Conservation (phyloP, 2,888 invertebrate genomes). For the Brenthis ino region DNA sequence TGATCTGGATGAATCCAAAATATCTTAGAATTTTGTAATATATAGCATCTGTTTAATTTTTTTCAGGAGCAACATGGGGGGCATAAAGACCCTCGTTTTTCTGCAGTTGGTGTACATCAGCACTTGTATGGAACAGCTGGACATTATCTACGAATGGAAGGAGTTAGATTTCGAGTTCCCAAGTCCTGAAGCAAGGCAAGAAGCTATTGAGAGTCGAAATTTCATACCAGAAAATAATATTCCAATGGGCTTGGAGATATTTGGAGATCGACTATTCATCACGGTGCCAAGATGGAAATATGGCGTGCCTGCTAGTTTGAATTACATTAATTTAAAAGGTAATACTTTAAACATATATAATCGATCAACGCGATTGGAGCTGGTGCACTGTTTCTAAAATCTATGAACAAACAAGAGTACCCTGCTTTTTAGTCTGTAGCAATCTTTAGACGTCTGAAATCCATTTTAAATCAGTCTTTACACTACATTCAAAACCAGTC, state of each 20-base stretch:
- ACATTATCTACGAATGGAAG: constrained; percentile 88
- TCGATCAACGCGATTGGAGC: too few species aligned
- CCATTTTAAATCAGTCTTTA: constrained; percentile 1
- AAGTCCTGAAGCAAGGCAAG: constrained; percentile 76
- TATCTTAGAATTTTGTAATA: not conserved
- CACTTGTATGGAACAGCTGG: constrained; percentile 84
- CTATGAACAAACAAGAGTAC: too few species aligned
- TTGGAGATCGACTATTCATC: constrained; percentile 85
- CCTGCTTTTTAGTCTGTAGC: too few species aligned
- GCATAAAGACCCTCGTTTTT: constrained; percentile 57
- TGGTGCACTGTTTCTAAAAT: too few species aligned
- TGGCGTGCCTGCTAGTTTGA: constrained; percentile 89
- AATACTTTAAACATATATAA: not conserved
- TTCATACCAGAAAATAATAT: constrained; percentile 88
- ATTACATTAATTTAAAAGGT: constrained; percentile 88
- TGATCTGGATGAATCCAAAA: not conserved
- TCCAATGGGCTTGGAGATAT: constrained; percentile 88
- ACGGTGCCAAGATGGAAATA: constrained; percentile 89
- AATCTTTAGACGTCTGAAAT: not conserved
- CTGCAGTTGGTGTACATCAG: constrained; percentile 64
- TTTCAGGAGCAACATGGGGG: constrained; percentile 65
- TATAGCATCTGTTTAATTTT: constrained; percentile 10
- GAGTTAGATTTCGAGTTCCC: constrained; percentile 87
- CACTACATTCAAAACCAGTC: constrained; percentile 31
- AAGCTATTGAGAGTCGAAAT: constrained; percentile 81